Evolutionary conservation across 2,113 vertebrate genomes (phyloP).

Genomic region (Aldabrachelys gigantea): DNA sequence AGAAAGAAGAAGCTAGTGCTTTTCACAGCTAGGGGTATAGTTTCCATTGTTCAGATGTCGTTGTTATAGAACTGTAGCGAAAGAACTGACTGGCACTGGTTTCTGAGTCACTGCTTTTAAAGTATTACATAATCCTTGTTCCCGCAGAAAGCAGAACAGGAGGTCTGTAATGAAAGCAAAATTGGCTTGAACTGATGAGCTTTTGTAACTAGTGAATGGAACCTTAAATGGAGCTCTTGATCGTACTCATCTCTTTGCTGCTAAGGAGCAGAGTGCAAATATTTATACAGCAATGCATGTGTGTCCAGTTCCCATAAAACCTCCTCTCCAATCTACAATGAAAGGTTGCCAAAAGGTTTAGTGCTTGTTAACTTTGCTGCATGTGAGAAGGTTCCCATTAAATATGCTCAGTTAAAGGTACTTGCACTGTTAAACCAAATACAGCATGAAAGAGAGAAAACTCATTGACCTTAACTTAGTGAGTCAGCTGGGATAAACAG

Average conservation of each 20-base stretch:
- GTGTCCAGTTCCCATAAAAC: slow-evolving; percentile 1
- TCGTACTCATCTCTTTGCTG: slow-evolving; percentile 46
- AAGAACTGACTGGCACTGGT: neutral
- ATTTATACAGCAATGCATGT: slow-evolving; percentile 32
- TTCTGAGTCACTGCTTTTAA: neutral
- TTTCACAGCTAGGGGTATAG: neutral
- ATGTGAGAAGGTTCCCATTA: neutral
- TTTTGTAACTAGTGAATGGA: neutral
- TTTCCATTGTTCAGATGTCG: neutral
- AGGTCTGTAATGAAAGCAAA: neutral
- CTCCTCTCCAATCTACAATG: neutral
- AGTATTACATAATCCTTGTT: neutral
- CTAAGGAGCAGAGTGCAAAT: slow-evolving; percentile 57
- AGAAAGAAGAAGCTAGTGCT: neutral
- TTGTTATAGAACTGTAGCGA: neutral
- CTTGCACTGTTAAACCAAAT: neutral
- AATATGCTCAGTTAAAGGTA: neutral
- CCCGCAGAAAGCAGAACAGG: neutral
- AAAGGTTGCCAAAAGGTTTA: slow-evolving; percentile 3
- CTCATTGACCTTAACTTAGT: neutral
- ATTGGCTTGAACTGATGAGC: neutral
- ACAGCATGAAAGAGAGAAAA: neutral
- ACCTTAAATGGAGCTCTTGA: slow-evolving; percentile 48
- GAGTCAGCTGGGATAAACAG: rapidly evolving
- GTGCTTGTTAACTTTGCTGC: neutral